Evolutionary conservation across 2,888 invertebrate genomes (phyloP), one percentile per base, ranked within the genome.

Genomic region (Heliconius ismenius): DNA sequence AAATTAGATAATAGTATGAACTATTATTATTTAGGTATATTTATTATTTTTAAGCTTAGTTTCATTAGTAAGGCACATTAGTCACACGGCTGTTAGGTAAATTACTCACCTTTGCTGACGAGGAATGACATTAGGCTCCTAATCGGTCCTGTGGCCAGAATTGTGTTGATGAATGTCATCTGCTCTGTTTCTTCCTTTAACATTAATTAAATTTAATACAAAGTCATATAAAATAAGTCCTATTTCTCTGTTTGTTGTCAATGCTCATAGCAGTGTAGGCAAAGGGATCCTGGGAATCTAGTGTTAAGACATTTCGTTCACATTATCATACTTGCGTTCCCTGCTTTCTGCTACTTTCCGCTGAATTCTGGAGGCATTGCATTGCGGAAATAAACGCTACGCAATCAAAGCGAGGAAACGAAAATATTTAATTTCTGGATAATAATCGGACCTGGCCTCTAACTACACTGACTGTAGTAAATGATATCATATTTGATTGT

Each of bases 71-170:
- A 73, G 65, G 60, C 10, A 62, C 72, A 58, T 73, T 73, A 62
- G 54, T 73, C 75, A 63, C 36, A 36, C 9, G 21, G 21, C n/a
- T 68, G 21, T 39, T 65, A 39, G 24, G 36, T 65, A 65, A 65
- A 65, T 77, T 60, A 78, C 81, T 85, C 85, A 95, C 95, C 95
- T 92, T 95, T 95, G 85, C 91, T 95, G 70, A 94, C 95, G 76
- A 95, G 89, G 89, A 96, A 97, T 77, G 95, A 94, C 92, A 96
- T 95, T 0, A 97, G 95, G 82, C 94, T 91, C 84, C 95, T 94
- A 95, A 97, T 96, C 24, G 97, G 96, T n/a, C 95, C 94, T 1
- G 97, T 97, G 54, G 95, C 93, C 79, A 97, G 87, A 79, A 97
- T 95, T 21, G 95, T 95, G 87, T 97, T 96, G 79, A 98, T 93